Evolutionary conservation across 2,113 vertebrate genomes (phyloP).

Genomic region (Atherinomorus stipes): DNA sequence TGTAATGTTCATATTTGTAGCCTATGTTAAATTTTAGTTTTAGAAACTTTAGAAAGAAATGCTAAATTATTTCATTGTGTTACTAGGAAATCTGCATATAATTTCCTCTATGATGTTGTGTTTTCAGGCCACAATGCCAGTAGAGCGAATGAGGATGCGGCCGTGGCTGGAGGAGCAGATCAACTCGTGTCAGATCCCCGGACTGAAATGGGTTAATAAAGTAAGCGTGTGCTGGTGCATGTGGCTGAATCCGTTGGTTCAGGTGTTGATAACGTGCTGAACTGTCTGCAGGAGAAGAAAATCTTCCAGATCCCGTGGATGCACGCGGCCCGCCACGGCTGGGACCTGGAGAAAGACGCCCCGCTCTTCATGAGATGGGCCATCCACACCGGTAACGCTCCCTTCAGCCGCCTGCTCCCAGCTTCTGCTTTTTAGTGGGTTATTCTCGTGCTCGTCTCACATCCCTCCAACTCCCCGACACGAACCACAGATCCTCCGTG

Average conservation of each 20-base stretch:
- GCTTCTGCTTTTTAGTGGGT: slow-evolving; percentile 36
- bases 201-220: slow-evolving; percentile 96
- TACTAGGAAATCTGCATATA: too few relatives aligned
- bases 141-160: slow-evolving; percentile 98
- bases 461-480: not conserved
- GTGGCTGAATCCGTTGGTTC: not conserved
- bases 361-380: slow-evolving; percentile 97
- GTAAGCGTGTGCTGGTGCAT: slow-evolving; percentile 75
- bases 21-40: too few relatives aligned
- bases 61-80: too few relatives aligned
- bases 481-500: not conserved
- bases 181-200: slow-evolving; percentile 92
- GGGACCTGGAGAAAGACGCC: slow-evolving; percentile 96
- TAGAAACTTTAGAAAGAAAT: too few relatives aligned
- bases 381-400: slow-evolving; percentile 91
- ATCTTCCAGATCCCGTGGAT: slow-evolving; percentile 98
- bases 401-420: not conserved
- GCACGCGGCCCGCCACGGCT: slow-evolving; percentile 95
- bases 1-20: too few relatives aligned
- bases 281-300: slow-evolving; percentile 86
- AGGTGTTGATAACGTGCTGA: not conserved
- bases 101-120: too few relatives aligned
- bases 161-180: slow-evolving; percentile 99
- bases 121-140: slow-evolving; percentile 90
- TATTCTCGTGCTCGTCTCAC: not conserved